Conservation (phyloP, 2,888 invertebrate genomes). For the Lepidochitona cinerea region DNA sequence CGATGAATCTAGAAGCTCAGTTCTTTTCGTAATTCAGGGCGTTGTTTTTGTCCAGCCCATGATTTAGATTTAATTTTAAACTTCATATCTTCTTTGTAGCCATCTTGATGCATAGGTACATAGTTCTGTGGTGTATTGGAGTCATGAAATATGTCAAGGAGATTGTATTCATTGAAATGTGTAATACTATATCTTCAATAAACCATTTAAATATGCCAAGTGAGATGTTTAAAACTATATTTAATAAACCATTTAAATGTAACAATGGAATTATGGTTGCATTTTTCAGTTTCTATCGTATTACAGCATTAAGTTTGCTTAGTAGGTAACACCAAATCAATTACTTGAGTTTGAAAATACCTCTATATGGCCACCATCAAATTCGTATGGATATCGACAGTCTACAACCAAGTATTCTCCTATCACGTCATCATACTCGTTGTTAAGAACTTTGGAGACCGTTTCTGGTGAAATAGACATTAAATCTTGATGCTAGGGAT, state of each 20-base stretch:
- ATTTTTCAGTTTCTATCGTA: too few relatives aligned
- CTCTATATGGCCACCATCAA: conserved; percentile 88
- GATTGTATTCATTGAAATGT: too few relatives aligned
- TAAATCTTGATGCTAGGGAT: conserved; percentile 60
- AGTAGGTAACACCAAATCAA: too few relatives aligned
- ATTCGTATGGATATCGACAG: conserved; percentile 97
- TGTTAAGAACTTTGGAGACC: neutral
- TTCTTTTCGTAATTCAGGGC: too few relatives aligned
- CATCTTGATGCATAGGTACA: conserved; percentile 86
- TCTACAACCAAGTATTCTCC: conserved; percentile 85
- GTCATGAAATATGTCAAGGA: conserved; percentile 64
- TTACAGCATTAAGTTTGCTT: too few relatives aligned
- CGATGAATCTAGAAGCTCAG: too few relatives aligned
- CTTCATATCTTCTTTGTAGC: conserved; percentile 74
- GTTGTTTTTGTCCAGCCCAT: conserved; percentile 58
- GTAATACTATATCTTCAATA: too few relatives aligned
- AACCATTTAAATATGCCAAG: too few relatives aligned
- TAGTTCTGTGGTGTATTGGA: conserved; percentile 84
- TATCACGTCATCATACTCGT: conserved; percentile 79
- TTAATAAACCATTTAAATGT: too few relatives aligned
- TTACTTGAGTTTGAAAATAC: conserved; percentile 87
- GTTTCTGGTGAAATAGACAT: conserved; percentile 64
- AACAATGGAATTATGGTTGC: too few relatives aligned
- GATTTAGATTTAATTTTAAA: conserved; percentile 86
- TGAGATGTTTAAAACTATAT: too few relatives aligned